Evolutionary conservation across 2,113 vertebrate genomes (phyloP).

Genomic region (Nycticorax nycticorax): DNA sequence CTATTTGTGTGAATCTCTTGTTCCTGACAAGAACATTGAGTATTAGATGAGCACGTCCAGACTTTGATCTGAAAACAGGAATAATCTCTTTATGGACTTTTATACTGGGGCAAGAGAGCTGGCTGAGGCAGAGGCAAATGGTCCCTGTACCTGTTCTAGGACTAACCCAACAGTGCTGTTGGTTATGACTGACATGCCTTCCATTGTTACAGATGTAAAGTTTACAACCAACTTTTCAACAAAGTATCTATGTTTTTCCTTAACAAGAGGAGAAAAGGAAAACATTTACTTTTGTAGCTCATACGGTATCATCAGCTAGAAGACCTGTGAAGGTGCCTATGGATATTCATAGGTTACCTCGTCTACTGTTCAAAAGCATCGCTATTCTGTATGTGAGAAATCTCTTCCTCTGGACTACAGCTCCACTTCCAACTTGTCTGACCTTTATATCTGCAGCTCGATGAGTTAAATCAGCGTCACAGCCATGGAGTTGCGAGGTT

Average conservation of each 20-base stretch:
- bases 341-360: slow-evolving; percentile 38
- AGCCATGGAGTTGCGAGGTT: not conserved
- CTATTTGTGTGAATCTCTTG: not conserved
- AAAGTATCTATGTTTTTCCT: not conserved
- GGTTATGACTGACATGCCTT: not conserved
- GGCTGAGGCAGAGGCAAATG: not conserved
- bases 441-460: not conserved
- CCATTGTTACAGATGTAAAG: not conserved
- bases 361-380: not conserved
- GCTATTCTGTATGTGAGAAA: not conserved
- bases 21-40: not conserved
- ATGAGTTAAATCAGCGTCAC: not conserved
- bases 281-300: slow-evolving; percentile 16
- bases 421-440: not conserved
- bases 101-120: not conserved
- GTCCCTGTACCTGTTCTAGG: not conserved
- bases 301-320: not conserved
- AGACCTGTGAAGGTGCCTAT: not conserved
- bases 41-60: not conserved
- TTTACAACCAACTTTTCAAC: not conserved
- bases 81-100: not conserved
- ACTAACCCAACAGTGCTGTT: not conserved
- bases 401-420: not conserved
- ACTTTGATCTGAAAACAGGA: not conserved
- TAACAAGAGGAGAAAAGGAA: not conserved